Conservation (phyloP, 2,888 invertebrate genomes). For the Stenodema calcarata region DNA sequence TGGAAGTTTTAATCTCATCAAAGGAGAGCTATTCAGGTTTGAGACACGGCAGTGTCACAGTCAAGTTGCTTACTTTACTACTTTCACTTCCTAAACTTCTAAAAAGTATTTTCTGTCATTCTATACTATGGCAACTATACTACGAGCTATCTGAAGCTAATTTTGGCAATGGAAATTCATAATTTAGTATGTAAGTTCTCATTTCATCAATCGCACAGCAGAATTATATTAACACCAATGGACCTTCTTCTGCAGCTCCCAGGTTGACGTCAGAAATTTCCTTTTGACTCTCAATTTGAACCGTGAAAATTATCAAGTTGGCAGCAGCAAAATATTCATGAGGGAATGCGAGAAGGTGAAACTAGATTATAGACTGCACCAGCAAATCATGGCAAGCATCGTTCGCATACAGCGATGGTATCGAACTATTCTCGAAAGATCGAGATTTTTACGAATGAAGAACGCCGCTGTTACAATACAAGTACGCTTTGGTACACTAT, state of each 20-base stretch:
- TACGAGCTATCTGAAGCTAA: too few relatives aligned
- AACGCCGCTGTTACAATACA: constrained; percentile 78
- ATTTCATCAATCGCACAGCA: too few relatives aligned
- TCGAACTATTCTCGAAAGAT: constrained; percentile 59
- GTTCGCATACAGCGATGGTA: constrained; percentile 77
- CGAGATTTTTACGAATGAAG: constrained; percentile 77
- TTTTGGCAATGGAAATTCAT: too few relatives aligned
- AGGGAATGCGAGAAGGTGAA: constrained; percentile 92
- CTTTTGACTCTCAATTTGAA: constrained; percentile 83
- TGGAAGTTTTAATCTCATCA: not conserved
- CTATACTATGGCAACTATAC: too few relatives aligned
- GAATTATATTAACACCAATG: too few relatives aligned
- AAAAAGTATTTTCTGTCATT: too few relatives aligned
- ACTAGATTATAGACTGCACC: constrained; percentile 88
- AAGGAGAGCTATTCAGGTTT: too few relatives aligned
- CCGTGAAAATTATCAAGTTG: constrained; percentile 88
- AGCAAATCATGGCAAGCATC: constrained; percentile 92
- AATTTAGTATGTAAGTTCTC: too few relatives aligned
- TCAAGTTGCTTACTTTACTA: too few relatives aligned
- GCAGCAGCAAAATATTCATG: constrained; percentile 88
- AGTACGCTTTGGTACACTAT: too few relatives aligned
- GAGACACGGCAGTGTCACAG: too few relatives aligned
- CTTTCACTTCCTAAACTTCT: too few relatives aligned
- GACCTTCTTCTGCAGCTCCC: constrained; percentile 69
- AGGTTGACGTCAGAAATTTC: constrained; percentile 85